Percentiles rank a stretch among this genome's conserved stretches.
Conservation (phyloP, 2,113 vertebrate species). For the Pollachius pollachius region DNA sequence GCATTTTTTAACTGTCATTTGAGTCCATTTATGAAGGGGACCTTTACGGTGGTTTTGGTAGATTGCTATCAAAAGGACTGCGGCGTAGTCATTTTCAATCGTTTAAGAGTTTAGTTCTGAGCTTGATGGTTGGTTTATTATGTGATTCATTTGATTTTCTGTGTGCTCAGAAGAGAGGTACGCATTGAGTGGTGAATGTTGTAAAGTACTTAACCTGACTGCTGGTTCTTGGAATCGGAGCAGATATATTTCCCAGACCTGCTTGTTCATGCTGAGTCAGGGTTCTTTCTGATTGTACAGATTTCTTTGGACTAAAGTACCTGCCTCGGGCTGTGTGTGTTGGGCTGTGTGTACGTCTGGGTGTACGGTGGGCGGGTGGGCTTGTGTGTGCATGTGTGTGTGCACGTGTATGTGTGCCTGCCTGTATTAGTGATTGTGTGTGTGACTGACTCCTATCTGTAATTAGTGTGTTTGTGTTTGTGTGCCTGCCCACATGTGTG, state of each 20-base stretch:
- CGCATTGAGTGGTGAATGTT: background rate
- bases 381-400: background rate
- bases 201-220: conserved; percentile 2
- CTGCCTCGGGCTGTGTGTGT: conserved; percentile 36
- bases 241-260: conserved; percentile 5
- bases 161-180: background rate
- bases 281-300: background rate
- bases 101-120: too few species aligned
- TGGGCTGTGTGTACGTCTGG: background rate
- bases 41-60: too few species aligned
- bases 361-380: background rate
- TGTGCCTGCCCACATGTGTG: conserved; percentile 5
- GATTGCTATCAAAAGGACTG: too few species aligned
- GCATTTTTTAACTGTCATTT: too few species aligned
- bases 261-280: conserved; percentile 51
- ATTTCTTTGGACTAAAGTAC: conserved; percentile 16
- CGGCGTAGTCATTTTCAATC: too few species aligned
- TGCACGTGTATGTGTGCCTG: conserved; percentile 13
- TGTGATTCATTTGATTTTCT: too few species aligned
- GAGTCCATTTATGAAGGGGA: too few species aligned
- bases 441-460: background rate
- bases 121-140: too few species aligned
- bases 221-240: conserved; percentile 16
- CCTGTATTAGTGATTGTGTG: too few species aligned
- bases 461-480: too few species aligned